phyloP scores from a whole-genome alignment of 1,140 invertebrate genomes.

The Drosophila fuyamai region DNA sequence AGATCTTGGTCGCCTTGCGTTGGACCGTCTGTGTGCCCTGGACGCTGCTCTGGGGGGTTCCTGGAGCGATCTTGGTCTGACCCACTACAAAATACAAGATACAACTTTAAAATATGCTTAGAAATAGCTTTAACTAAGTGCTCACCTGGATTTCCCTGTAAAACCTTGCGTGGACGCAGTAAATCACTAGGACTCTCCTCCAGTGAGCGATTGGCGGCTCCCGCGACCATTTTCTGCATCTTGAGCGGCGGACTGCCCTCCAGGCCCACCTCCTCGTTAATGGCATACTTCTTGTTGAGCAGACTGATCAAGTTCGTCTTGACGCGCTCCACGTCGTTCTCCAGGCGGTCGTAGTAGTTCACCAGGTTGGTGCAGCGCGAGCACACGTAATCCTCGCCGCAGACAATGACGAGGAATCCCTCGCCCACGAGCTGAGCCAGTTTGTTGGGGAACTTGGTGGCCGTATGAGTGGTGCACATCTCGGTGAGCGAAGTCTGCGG shows the following conservation, averaged over 20 bases:
- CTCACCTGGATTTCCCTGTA: constrained; percentile 62
- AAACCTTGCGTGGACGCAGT: constrained; percentile 59
- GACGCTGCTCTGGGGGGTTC: constrained; percentile 32
- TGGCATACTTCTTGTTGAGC: constrained; percentile 82
- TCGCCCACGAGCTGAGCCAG: constrained; percentile 82
- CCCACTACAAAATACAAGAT: constrained; percentile 14
- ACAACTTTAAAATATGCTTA: not conserved
- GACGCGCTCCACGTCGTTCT: constrained; percentile 82
- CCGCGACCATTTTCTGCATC: constrained; percentile 74
- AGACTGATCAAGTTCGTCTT: constrained; percentile 79
- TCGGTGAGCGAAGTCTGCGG: constrained; percentile 72
- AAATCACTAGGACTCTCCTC: constrained; percentile 56
- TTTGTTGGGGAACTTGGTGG: constrained; percentile 84
- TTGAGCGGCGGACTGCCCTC: constrained; percentile 66
- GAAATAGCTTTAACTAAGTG: not conserved
- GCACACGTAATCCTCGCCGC: constrained; percentile 83
- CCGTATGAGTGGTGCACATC: constrained; percentile 75
- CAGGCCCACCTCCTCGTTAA: constrained; percentile 73
- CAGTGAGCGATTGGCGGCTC: constrained; percentile 52
- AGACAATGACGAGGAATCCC: constrained; percentile 81
- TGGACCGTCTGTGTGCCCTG: constrained; percentile 74
- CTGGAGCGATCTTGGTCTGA: constrained; percentile 62
- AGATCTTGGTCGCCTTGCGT: constrained; percentile 80
- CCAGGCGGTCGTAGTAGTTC: constrained; percentile 82
- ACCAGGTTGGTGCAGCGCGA: constrained; percentile 82